Conservation (phyloP, 2,888 invertebrate species). For the Pteria penguin region DNA sequence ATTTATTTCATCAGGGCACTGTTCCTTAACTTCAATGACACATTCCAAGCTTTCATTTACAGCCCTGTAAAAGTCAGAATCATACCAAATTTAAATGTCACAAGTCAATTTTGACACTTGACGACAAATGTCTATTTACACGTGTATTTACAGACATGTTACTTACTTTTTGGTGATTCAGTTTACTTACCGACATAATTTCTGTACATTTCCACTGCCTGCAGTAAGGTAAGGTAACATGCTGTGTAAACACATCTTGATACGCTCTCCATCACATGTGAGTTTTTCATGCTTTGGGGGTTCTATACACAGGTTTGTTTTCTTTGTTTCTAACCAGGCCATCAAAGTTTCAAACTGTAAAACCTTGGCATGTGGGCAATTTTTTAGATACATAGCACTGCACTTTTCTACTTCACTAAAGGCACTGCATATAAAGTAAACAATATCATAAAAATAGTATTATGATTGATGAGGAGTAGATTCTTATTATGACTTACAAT, state of each 20-base stretch:
- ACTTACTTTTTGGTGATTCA: no score
- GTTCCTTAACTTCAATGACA: not conserved
- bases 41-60: not conserved
- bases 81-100: no score
- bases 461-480: no score
- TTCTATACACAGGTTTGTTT: not conserved
- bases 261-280: not conserved
- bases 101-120: no score
- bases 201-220: not conserved
- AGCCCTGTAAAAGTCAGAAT: not conserved
- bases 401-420: not conserved
- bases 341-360: not conserved
- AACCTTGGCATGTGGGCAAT: not conserved
- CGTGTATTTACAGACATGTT: no score
- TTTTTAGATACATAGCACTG: not conserved
- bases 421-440: no score
- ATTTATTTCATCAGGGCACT: not conserved
- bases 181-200: no score
- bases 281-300: not conserved
- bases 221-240: not conserved
- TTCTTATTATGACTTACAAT: no score
- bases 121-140: no score
- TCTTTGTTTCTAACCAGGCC: constrained; percentile 2
- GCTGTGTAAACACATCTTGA: not conserved
- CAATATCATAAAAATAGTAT: no score